Conservation (phyloP, 2,113 vertebrate genomes). For the Ophthalmotilapia sp. region DNA sequence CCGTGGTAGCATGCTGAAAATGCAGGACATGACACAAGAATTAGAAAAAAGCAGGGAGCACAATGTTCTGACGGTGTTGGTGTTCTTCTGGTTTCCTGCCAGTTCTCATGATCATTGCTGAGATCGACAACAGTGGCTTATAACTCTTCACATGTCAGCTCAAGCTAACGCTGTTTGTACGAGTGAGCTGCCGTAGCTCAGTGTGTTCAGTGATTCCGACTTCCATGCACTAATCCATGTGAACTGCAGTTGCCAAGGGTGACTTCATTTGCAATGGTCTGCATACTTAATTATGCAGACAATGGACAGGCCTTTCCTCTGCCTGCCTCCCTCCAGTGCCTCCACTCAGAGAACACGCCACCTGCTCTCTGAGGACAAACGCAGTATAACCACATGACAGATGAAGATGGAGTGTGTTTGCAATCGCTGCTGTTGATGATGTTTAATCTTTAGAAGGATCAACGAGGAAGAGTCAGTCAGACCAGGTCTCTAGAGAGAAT, state of each 20-base stretch:
- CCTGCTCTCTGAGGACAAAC: background rate
- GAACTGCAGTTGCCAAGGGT: background rate
- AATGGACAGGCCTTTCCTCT: background rate
- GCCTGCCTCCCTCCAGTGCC: background rate
- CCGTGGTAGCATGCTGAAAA: background rate
- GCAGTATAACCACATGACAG: background rate
- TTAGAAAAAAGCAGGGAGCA: background rate
- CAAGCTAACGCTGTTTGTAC: background rate
- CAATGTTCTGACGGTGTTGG: background rate
- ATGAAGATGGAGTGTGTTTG: background rate
- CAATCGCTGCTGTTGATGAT: background rate
- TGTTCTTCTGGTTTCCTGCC: background rate
- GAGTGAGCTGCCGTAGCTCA: background rate
- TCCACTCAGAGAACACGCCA: background rate
- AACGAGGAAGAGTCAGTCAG: background rate
- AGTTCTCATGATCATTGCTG: background rate
- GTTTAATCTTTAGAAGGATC: background rate
- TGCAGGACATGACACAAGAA: background rate
- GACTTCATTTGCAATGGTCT: background rate
- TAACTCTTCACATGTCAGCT: background rate
- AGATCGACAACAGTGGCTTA: background rate
- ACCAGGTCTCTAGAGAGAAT: background rate
- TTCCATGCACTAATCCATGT: background rate
- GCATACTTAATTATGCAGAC: background rate
- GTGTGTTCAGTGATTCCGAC: background rate